These are phyloP conservation scores for Halcyon smyrnensis DNA, from an alignment of 2,797 vertebrate species.

Conservation along the genomic window DNA sequence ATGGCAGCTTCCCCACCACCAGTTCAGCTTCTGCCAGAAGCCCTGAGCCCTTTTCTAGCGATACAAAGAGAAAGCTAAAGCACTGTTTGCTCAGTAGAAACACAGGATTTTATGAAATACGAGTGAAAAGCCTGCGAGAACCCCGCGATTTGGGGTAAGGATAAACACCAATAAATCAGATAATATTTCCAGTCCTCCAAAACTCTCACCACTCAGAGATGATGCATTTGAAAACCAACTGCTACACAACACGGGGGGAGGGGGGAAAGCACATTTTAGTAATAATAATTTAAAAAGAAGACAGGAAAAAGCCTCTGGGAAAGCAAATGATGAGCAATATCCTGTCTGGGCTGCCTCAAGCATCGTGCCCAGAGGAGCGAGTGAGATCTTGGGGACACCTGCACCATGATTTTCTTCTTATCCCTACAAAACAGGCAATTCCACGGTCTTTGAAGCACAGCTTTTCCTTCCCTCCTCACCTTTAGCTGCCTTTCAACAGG, in stretches of 20 bases:
- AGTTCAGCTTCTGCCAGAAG: background rate
- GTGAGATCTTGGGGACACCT: rapidly evolving
- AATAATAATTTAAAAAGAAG: background rate
- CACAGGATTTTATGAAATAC: rapidly evolving
- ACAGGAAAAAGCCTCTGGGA: background rate
- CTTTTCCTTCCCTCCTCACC: background rate
- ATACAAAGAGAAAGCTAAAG: background rate
- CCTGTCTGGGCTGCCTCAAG: background rate
- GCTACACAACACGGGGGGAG: too few species aligned
- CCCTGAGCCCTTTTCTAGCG: background rate
- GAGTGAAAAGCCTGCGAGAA: rapidly evolving
- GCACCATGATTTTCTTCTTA: background rate
- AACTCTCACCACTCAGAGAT: background rate
- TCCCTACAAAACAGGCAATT: background rate
- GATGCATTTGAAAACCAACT: background rate
- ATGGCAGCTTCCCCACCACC: background rate
- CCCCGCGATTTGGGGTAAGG: rapidly evolving
- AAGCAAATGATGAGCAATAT: background rate
- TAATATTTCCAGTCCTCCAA: background rate
- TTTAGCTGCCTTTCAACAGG: background rate
- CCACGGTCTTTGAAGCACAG: background rate
- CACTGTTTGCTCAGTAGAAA: background rate
- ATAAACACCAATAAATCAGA: background rate
- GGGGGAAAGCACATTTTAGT: background rate
- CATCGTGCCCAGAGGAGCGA: background rate